Conservation (phyloP, 2,797 vertebrate species). For the Picus viridis region DNA sequence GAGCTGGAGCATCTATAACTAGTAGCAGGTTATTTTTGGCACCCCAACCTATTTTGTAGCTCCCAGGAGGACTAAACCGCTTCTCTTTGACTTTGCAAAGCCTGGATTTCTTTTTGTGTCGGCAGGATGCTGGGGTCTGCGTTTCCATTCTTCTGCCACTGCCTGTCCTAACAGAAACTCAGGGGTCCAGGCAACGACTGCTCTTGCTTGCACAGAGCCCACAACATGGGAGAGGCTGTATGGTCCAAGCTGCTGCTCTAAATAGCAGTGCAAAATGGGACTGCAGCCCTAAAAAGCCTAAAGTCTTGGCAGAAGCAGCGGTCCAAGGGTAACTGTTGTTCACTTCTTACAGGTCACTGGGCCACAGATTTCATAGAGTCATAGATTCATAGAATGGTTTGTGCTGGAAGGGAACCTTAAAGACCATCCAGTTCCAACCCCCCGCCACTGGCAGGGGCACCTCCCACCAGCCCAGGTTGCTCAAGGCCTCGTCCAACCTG, state of each 20-base stretch:
- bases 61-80: slow-evolving; percentile 50
- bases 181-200: not conserved
- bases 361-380: not conserved
- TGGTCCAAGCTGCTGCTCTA: not conserved
- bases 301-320: fast-evolving
- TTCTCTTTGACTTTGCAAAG: slow-evolving; percentile 69
- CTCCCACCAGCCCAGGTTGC: too few relatives aligned
- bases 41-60: slow-evolving; percentile 69
- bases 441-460: too few relatives aligned
- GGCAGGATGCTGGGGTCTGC: slow-evolving; percentile 38
- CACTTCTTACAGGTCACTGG: not conserved
- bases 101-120: slow-evolving; percentile 48
- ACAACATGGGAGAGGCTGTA: not conserved
- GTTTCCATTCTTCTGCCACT: slow-evolving; percentile 31
- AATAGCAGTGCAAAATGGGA: not conserved
- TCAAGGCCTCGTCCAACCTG: too few relatives aligned
- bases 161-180: not conserved
- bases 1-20: slow-evolving; percentile 62
- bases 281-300: not conserved
- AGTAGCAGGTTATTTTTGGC: slow-evolving; percentile 72
- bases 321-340: not conserved
- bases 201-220: not conserved
- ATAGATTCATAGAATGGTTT: too few relatives aligned
- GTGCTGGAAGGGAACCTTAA: too few relatives aligned
- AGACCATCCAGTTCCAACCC: too few relatives aligned